Conservation (phyloP, 2,113 vertebrate species). For the Myxocyprinus asiaticus region DNA sequence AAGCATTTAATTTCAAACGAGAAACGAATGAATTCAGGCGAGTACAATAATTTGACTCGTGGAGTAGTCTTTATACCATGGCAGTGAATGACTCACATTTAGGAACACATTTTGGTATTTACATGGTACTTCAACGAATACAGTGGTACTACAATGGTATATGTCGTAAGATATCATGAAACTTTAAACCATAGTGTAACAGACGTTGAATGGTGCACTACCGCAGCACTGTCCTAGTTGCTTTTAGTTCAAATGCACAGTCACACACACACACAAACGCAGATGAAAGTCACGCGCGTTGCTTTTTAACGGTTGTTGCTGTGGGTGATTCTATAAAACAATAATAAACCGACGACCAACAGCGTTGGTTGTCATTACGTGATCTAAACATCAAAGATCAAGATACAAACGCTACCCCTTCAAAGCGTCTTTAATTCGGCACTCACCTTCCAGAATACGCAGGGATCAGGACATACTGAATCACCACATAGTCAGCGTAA, state of each 20-base stretch:
- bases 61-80: neutral
- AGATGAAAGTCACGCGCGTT: neutral
- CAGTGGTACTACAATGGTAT: too few species aligned
- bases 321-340: neutral
- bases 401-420: neutral
- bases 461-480: slow-evolving; percentile 77
- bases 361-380: neutral
- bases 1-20: too few species aligned
- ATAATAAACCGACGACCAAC: neutral
- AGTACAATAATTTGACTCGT: too few species aligned
- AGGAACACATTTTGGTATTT: neutral
- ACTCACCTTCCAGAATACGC: slow-evolving; percentile 76
- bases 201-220: neutral
- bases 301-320: neutral
- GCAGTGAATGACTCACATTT: neutral
- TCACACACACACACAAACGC: neutral
- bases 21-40: too few species aligned
- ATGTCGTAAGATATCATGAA: neutral
- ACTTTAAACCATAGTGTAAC: neutral
- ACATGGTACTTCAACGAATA: neutral
- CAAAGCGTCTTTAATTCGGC: neutral
- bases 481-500: slow-evolving; percentile 82
- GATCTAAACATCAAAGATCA: neutral
- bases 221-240: neutral
- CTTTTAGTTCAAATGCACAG: too few species aligned